Evolutionary conservation across 2,797 vertebrate species (phyloP), one percentile per base, ranked within the genome.

Genomic region (Nyctibius grandis): DNA sequence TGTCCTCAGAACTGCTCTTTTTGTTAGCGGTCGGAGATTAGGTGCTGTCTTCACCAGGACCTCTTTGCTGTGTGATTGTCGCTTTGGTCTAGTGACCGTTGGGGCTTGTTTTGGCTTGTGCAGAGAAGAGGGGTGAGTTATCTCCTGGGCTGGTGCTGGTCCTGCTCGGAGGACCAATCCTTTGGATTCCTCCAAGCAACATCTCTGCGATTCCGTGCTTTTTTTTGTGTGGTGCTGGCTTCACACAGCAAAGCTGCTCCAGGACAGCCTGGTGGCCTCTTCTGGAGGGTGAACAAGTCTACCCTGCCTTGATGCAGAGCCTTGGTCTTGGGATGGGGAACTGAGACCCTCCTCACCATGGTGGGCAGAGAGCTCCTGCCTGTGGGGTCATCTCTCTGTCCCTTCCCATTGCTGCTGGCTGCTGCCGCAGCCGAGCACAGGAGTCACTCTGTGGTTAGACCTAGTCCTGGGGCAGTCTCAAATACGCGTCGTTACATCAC

Each of bases 1-100:
- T 44, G 95, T 94, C 90, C 96, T 95, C 48, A 0, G 79, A 75
- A 85, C 88, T 44, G 57, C 75, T 74, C 77, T 64, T 85, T 42
- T 48, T 54, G 9, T 28, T 10, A 9, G 59, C 14, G 3, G 40
- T 53, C 75, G 76, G 47, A 87, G 90, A 82, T 75, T 38, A 89
- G 72, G 57, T 1, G 0, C 74, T 67, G 33, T 77, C 91, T 86
- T 82, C 59, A 10, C 83, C 8, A 1, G 29, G 51, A 54, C 45
- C 68, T 63, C 72, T 31, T 63, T 16, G 47, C 4, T 0, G 9
- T 26, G 78, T 33, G 47, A 2, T 70, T 69, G 68, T 82, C 48
- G 11, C 44, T 59, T 92, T 2, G 38, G 22, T 26, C 31, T 65
- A 1, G 44, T 23, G 70, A 8, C 40, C 59, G n/a, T 59, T 60